Evolutionary conservation across 2,113 vertebrate species (phyloP).

Genomic region (Rafetus swinhoei): DNA sequence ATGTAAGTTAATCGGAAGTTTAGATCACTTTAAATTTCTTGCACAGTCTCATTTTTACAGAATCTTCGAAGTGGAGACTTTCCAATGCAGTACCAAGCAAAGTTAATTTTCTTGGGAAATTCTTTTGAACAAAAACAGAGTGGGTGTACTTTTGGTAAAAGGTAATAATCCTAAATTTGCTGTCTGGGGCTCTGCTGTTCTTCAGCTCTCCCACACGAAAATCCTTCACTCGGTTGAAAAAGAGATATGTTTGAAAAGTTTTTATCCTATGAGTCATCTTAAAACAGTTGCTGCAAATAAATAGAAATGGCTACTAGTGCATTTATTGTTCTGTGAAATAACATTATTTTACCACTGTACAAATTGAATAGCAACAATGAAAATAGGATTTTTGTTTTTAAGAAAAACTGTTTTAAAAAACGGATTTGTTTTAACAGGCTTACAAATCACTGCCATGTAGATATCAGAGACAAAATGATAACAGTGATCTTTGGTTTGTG

Average conservation of each 20-base stretch:
- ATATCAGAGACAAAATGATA: not conserved
- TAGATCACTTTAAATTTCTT: not conserved
- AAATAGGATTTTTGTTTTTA: not conserved
- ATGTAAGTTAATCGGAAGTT: not conserved
- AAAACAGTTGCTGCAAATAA: not conserved
- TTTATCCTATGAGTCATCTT: not conserved
- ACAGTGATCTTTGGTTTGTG: not conserved
- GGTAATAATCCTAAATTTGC: accelerated
- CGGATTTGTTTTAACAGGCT: not conserved
- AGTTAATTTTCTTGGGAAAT: not conserved
- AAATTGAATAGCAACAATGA: not conserved
- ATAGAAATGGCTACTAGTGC: not conserved
- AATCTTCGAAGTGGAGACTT: not conserved
- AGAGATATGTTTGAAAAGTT: not conserved
- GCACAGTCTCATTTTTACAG: not conserved
- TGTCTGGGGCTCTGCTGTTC: not conserved
- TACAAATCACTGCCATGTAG: not conserved
- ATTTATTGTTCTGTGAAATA: accelerated
- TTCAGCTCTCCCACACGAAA: not conserved
- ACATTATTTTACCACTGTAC: not conserved
- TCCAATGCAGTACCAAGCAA: not conserved
- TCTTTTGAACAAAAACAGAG: not conserved
- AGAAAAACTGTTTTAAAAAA: not conserved
- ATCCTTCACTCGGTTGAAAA: not conserved
- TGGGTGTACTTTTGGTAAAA: not conserved